Conservation (phyloP, 1,140 invertebrate species). For the Caerostris extrusa region DNA sequence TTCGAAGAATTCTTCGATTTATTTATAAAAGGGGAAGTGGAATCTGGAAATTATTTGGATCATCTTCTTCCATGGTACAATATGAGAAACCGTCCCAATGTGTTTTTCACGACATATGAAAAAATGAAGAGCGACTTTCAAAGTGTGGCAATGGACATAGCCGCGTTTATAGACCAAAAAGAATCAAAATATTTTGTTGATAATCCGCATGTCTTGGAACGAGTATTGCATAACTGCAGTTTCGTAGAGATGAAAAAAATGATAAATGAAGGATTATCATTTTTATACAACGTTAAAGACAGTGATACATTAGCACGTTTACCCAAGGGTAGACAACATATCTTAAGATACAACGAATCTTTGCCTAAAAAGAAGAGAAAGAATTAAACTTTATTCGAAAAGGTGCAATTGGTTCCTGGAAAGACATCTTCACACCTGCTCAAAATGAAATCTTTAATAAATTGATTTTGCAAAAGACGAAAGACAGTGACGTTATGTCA, state of each 20-base stretch:
- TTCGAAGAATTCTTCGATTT: constrained; percentile 81
- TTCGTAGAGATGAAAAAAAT: constrained; percentile 61
- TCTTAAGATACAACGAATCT: constrained; percentile 1
- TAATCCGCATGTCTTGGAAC: constrained; percentile 51
- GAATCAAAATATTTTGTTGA: constrained; percentile 27
- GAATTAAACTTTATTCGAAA: constrained; percentile 37
- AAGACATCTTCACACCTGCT: neutral
- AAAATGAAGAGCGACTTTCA: constrained; percentile 76
- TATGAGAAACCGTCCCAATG: constrained; percentile 79
- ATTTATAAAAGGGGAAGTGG: constrained; percentile 80
- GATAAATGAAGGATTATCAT: constrained; percentile 39
- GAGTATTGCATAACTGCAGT: constrained; percentile 63
- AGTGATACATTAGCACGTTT: neutral
- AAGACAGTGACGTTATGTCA: constrained; percentile 17
- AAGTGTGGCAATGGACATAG: constrained; percentile 67
- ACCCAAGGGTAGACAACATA: constrained; percentile 63
- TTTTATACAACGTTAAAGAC: neutral
- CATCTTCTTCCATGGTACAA: constrained; percentile 81
- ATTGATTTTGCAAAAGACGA: constrained; percentile 23
- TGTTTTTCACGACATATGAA: constrained; percentile 80
- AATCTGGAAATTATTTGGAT: constrained; percentile 81
- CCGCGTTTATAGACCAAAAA: constrained; percentile 71
- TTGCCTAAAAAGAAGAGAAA: neutral
- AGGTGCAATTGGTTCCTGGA: constrained; percentile 22
- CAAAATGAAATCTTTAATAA: constrained; percentile 53